Evolutionary conservation across 2,888 invertebrate genomes (phyloP).

Genomic region (Serripes groenlandicus): DNA sequence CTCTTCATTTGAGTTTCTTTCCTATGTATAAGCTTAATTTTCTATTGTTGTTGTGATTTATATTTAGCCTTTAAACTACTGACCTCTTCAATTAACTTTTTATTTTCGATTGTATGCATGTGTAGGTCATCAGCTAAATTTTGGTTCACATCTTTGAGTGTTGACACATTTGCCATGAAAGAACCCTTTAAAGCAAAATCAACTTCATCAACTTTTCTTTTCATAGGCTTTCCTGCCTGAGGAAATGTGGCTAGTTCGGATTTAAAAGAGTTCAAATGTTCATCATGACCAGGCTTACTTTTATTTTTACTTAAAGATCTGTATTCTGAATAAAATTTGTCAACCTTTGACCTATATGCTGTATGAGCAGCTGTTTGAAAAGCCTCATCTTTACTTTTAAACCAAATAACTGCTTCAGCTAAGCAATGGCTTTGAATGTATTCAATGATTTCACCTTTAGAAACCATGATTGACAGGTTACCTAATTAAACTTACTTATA

Average conservation of each 20-base stretch:
- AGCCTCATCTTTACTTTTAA: constrained; percentile 31
- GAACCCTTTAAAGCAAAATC: constrained; percentile 26
- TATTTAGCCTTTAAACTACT: constrained; percentile 22
- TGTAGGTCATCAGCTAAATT: constrained; percentile 27
- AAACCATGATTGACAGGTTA: not conserved
- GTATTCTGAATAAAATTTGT: constrained; percentile 36
- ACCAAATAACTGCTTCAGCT: constrained; percentile 22
- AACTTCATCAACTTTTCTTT: constrained; percentile 33
- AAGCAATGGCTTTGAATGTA: constrained; percentile 7
- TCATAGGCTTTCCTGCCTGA: constrained; percentile 21
- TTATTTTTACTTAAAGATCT: constrained; percentile 44
- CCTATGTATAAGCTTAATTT: constrained; percentile 29
- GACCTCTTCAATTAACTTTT: constrained; percentile 25
- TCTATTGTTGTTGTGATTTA: constrained; percentile 37
- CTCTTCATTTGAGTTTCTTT: constrained; percentile 27
- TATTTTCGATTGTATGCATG: constrained; percentile 26
- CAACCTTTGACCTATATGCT: constrained; percentile 35
- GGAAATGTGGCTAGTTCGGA: constrained; percentile 25
- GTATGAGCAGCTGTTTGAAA: constrained; percentile 21
- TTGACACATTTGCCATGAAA: constrained; percentile 21
- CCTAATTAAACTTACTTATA: not conserved
- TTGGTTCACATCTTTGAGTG: constrained; percentile 24
- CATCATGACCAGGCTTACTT: constrained; percentile 26
- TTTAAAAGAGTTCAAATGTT: constrained; percentile 16
- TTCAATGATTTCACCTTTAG: constrained; percentile 15